Evolutionary conservation across 2,888 invertebrate species (phyloP).

Genomic region (Dasysyrphus tricinctus): DNA sequence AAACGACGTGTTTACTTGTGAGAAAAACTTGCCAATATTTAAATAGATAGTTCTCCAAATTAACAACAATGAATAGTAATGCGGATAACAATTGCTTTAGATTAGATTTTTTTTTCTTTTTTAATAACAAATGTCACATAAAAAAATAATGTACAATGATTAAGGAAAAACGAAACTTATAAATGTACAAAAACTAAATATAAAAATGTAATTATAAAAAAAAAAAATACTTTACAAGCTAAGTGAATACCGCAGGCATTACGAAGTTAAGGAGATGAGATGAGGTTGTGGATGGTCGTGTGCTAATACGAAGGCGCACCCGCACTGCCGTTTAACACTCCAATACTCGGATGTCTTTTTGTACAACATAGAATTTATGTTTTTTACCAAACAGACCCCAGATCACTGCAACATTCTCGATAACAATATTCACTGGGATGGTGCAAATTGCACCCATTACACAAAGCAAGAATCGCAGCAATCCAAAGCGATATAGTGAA

Average conservation of each 20-base stretch:
- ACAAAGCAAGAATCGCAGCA: slow-evolving; percentile 90
- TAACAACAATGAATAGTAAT: slow-evolving; percentile 23
- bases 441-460: slow-evolving; percentile 94
- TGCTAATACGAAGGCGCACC: background rate
- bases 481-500: slow-evolving; percentile 93
- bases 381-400: slow-evolving; percentile 97
- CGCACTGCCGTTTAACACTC: slow-evolving; percentile 80
- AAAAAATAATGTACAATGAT: slow-evolving; percentile 57
- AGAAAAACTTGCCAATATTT: slow-evolving; percentile 18
- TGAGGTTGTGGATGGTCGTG: slow-evolving; percentile 13
- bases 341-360: slow-evolving; percentile 92
- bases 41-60: slow-evolving; percentile 1
- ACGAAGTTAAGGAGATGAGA: slow-evolving; percentile 40
- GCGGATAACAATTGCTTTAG: slow-evolving; percentile 26
- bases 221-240: slow-evolving; percentile 69
- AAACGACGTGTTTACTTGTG: background rate
- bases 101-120: background rate
- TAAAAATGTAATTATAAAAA: slow-evolving; percentile 16
- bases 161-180: slow-evolving; percentile 55
- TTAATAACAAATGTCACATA: slow-evolving; percentile 19
- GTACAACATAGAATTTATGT: slow-evolving; percentile 98
- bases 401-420: slow-evolving; percentile 97
- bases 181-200: slow-evolving; percentile 64
- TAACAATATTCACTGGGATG: slow-evolving; percentile 96
- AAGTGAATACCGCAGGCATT: slow-evolving; percentile 75